Conservation (phyloP, 1,140 invertebrate genomes). For the Vanessa tameamea region DNA sequence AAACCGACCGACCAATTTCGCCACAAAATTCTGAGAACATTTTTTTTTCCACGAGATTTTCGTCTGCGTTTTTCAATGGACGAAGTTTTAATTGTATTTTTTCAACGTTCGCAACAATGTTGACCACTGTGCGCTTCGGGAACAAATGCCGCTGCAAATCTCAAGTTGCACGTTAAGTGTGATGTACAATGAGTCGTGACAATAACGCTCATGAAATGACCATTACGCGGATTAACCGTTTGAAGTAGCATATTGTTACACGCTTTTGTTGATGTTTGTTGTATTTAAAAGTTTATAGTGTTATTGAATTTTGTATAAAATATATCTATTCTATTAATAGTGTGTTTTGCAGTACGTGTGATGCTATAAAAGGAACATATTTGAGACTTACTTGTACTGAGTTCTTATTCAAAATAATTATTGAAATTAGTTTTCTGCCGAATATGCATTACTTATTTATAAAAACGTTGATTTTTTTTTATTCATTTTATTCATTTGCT, state of each 20-base stretch:
- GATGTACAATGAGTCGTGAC: conserved; percentile 38
- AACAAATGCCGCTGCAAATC: neutral
- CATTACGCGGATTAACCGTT: conserved; percentile 26
- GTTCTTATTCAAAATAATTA: too few species aligned
- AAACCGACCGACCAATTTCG: conserved; percentile 23
- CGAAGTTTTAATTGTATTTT: conserved; percentile 30
- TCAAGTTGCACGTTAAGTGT: conserved; percentile 27
- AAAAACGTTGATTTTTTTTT: neutral
- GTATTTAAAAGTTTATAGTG: neutral
- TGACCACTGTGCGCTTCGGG: neutral
- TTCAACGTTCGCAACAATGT: conserved; percentile 18
- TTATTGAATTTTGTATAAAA: conserved; percentile 1
- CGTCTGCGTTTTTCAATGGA: conserved; percentile 23
- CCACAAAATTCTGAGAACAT: conserved; percentile 26
- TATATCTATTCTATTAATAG: neutral
- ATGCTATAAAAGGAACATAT: too few species aligned
- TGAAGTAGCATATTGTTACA: conserved; percentile 24
- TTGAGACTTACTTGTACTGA: too few species aligned
- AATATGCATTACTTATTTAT: too few species aligned
- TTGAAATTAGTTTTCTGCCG: too few species aligned
- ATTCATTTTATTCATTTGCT: neutral
- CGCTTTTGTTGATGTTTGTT: conserved; percentile 9
- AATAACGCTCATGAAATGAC: conserved; percentile 33
- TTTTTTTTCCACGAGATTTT: conserved; percentile 27
- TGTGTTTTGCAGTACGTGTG: too few species aligned